phyloP scores from a whole-genome alignment of 2,797 vertebrate species.

The Aphelocoma californica region DNA sequence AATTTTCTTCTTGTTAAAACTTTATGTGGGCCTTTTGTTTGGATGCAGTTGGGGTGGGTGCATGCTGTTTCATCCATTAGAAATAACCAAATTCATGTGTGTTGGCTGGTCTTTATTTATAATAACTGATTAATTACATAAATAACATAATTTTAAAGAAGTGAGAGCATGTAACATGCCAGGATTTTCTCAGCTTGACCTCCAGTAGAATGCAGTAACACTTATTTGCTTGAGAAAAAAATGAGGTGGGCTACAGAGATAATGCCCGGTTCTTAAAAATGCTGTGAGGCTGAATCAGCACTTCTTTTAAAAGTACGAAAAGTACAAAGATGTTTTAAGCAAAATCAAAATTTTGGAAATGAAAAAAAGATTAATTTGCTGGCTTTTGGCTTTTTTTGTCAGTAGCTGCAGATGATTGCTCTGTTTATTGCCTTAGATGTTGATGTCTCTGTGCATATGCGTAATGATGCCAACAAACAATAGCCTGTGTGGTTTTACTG shows the following conservation, averaged over 20 bases:
- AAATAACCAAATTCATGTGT: not conserved
- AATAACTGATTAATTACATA: not conserved
- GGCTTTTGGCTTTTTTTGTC: not conserved
- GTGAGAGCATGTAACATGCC: not conserved
- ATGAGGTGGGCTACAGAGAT: not conserved
- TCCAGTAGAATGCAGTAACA: not conserved
- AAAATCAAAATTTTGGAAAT: not conserved
- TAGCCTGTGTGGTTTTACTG: not conserved
- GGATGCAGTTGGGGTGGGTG: not conserved
- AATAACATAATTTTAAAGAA: not conserved
- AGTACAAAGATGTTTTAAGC: not conserved
- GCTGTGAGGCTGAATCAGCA: not conserved
- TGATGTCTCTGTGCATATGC: accelerated
- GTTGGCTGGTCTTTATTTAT: not conserved
- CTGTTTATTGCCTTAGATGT: not conserved
- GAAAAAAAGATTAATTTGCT: not conserved
- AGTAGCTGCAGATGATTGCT: not conserved
- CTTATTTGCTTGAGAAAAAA: not conserved
- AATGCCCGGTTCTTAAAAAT: not conserved
- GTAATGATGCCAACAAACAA: not conserved
- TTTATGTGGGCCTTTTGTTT: not conserved
- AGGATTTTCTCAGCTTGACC: not conserved
- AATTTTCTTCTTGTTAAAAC: not conserved
- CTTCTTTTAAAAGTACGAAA: not conserved
- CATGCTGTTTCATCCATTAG: not conserved